A percentile compares a stretch with the other conserved stretches of the same genome.
These are phyloP conservation scores for Semaprochilodus insignis DNA, from an alignment of 2,797 vertebrate species.

Conservation along the genomic window DNA sequence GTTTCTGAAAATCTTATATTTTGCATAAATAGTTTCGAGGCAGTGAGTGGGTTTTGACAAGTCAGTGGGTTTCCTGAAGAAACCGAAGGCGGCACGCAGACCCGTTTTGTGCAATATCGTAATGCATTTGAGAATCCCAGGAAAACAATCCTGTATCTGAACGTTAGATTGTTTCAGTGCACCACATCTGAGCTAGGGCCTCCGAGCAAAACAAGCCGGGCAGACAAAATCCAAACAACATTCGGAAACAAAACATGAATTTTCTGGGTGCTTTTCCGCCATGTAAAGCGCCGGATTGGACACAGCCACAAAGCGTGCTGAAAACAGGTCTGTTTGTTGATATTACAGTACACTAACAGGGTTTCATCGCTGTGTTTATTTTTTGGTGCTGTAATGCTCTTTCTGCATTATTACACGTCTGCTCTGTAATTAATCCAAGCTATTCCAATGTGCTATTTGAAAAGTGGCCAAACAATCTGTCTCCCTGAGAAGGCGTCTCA, in stretches of 20 bases:
- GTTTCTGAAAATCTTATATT: background rate
- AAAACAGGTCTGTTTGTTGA: conserved; percentile 38
- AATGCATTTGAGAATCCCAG: conserved; percentile 2
- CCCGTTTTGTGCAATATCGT: conserved; percentile 19
- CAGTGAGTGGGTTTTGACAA: background rate
- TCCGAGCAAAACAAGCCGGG: conserved; percentile 31
- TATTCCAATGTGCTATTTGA: background rate
- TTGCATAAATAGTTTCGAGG: background rate
- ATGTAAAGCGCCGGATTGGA: conserved; percentile 17
- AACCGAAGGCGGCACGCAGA: conserved; percentile 2
- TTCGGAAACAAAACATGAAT: conserved; percentile 28
- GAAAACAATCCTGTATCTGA: conserved; percentile 14
- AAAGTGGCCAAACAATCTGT: background rate
- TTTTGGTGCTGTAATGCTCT: background rate
- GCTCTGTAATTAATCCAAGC: conserved; percentile 9
- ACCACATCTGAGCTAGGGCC: conserved; percentile 15
- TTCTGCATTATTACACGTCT: background rate
- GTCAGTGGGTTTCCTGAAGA: background rate
- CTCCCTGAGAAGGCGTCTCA: background rate
- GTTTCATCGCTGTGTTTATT: background rate
- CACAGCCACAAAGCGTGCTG: conserved; percentile 18
- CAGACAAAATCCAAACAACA: conserved; percentile 36
- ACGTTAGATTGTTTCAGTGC: conserved; percentile 21
- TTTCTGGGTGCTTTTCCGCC: conserved; percentile 13
- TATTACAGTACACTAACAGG: background rate